phyloP scores from a whole-genome alignment of 2,888 invertebrate genomes.

The Meandrusa payeni region DNA sequence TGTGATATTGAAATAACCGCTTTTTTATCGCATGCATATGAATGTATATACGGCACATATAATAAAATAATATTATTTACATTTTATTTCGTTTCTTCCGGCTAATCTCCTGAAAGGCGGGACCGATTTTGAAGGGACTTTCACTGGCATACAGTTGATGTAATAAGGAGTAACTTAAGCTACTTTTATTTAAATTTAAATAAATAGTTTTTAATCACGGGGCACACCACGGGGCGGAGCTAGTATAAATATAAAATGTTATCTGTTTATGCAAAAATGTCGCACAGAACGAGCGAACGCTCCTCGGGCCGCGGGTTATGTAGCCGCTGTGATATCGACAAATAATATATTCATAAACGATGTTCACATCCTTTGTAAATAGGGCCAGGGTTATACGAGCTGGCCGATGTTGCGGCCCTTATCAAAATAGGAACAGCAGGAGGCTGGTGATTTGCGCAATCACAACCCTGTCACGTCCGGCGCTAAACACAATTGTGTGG shows the following conservation, averaged over 20 bases:
- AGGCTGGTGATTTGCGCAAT: slow-evolving; percentile 77
- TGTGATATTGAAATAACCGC: no score
- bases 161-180: no score
- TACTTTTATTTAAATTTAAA: no score
- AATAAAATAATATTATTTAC: no score
- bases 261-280: slow-evolving; percentile 12
- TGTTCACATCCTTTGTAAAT: slow-evolving; percentile 59
- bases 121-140: no score
- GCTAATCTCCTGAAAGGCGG: no score
- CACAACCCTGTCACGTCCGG: slow-evolving; percentile 63
- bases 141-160: no score
- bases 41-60: no score
- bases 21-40: no score
- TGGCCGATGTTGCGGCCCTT: slow-evolving; percentile 55
- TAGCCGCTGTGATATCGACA: slow-evolving; percentile 24
- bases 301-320: not conserved
- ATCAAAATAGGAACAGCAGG: slow-evolving; percentile 71
- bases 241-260: not conserved
- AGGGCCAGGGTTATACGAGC: slow-evolving; percentile 72
- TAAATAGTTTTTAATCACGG: no score
- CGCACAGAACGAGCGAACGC: not conserved
- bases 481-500: slow-evolving; percentile 60
- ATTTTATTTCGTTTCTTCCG: no score
- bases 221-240: no score
- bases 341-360: slow-evolving; percentile 32